Evolutionary conservation across 2,888 invertebrate species (phyloP).

Genomic region (Scelioninae gen. 1): DNA sequence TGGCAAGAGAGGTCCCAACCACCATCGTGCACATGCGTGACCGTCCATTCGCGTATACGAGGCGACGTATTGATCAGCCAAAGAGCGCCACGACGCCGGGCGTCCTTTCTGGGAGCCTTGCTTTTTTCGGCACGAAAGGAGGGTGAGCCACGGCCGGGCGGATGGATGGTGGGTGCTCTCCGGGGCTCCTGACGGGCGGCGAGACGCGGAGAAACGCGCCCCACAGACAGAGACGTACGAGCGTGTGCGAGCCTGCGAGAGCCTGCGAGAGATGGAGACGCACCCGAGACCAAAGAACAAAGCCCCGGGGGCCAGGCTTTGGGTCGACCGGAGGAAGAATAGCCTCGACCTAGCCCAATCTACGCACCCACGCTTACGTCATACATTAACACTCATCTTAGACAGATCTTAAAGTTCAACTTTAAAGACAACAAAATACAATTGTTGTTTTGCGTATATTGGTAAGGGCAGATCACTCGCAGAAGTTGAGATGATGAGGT

Average conservation of each 20-base stretch:
- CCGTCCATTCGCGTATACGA: too few species aligned
- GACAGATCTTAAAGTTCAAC: too few species aligned
- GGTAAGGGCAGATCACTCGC: too few species aligned
- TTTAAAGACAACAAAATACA: too few species aligned
- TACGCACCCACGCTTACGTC: conserved; percentile 19
- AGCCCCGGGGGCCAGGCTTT: conserved; percentile 45
- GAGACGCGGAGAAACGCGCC: conserved; percentile 60
- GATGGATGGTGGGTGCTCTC: conserved; percentile 64
- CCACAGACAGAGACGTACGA: conserved; percentile 62
- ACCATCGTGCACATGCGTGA: too few species aligned
- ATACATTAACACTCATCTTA: not conserved
- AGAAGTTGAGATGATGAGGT: too few species aligned
- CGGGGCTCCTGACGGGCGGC: conserved; percentile 68
- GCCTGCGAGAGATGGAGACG: conserved; percentile 32
- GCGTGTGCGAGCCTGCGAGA: conserved; percentile 45
- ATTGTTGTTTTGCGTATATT: too few species aligned
- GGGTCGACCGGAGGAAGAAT: conserved; percentile 24
- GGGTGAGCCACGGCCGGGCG: conserved; percentile 61
- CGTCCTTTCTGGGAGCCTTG: too few species aligned
- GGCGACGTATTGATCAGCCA: too few species aligned
- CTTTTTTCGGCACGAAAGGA: too few species aligned
- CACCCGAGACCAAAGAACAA: conserved; percentile 45
- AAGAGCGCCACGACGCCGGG: too few species aligned
- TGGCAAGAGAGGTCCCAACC: too few species aligned
- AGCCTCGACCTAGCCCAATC: conserved; percentile 47